Evolutionary conservation across 1,140 invertebrate genomes (phyloP).

Genomic region (Drosophila jambulina): DNA sequence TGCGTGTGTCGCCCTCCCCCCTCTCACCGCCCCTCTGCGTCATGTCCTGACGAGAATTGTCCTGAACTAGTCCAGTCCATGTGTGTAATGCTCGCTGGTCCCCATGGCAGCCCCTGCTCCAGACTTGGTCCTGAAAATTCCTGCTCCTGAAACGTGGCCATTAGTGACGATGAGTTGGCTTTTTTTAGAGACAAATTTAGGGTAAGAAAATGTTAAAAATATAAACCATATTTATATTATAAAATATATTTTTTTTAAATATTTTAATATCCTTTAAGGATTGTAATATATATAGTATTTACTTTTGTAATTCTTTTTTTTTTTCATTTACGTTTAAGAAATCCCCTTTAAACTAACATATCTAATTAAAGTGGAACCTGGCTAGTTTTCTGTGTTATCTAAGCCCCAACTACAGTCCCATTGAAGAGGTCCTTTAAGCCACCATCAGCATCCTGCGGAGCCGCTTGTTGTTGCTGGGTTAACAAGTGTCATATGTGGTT

Average conservation of each 20-base stretch:
- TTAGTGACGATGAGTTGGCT: slow-evolving; percentile 1
- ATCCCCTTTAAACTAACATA: too few relatives aligned
- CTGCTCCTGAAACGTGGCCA: slow-evolving; percentile 14
- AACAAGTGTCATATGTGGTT: slow-evolving; percentile 81
- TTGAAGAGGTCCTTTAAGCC: slow-evolving; percentile 10
- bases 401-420: too few relatives aligned
- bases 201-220: neutral
- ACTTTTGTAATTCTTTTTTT: neutral
- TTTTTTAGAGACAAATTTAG: neutral
- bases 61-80: slow-evolving; percentile 70
- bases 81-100: slow-evolving; percentile 38
- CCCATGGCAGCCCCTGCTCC: slow-evolving; percentile 1
- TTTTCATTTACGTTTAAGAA: neutral
- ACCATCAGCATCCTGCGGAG: slow-evolving; percentile 15
- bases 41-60: slow-evolving; percentile 61
- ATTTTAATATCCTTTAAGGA: neutral
- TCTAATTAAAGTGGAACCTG: neutral
- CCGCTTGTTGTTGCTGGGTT: slow-evolving; percentile 65
- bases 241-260: neutral
- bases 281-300: neutral
- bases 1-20: slow-evolving; percentile 52
- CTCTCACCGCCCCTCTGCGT: neutral
- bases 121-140: slow-evolving; percentile 11
- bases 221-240: too few relatives aligned
- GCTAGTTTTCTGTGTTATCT: neutral